Evolutionary conservation across 2,797 vertebrate species (phyloP).

Genomic region (Lacerta agilis): DNA sequence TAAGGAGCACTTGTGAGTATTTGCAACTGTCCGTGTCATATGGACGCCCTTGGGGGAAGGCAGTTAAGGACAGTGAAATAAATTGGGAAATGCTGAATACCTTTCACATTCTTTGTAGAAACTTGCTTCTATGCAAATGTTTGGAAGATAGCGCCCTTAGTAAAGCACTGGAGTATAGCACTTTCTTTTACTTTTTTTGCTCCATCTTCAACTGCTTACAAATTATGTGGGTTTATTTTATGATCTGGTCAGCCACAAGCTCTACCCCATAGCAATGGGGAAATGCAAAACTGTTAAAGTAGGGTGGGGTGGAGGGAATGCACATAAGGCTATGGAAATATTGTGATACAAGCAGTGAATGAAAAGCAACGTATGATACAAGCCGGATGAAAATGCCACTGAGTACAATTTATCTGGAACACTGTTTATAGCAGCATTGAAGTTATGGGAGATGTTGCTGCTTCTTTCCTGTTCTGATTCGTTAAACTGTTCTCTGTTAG

Average conservation of each 20-base stretch:
- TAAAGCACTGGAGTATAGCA: not conserved
- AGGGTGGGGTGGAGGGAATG: not conserved
- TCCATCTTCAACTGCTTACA: constrained; percentile 13
- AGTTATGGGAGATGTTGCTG: not conserved
- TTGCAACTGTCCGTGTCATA: constrained; percentile 38
- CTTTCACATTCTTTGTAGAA: not conserved
- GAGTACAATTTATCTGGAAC: not conserved
- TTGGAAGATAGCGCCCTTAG: constrained; percentile 11
- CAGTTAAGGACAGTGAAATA: constrained; percentile 7
- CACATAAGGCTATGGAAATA: not conserved
- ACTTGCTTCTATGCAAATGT: not conserved
- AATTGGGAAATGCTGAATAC: not conserved
- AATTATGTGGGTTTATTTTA: not conserved
- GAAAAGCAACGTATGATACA: not conserved
- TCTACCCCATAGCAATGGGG: not conserved
- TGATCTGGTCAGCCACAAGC: not conserved
- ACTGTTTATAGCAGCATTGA: not conserved
- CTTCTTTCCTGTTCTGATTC: constrained; percentile 28
- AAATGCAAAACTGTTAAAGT: not conserved
- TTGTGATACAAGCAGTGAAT: not conserved
- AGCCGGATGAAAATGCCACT: not conserved
- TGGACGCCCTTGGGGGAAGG: constrained; percentile 18
- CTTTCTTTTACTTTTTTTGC: not conserved
- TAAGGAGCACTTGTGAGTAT: constrained; percentile 71
- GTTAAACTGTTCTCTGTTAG: constrained; percentile 3